A percentile compares a stretch with the other conserved stretches of the same genome.
Conservation (phyloP, 1,140 invertebrate species). For the Medauroidea extradentata region DNA sequence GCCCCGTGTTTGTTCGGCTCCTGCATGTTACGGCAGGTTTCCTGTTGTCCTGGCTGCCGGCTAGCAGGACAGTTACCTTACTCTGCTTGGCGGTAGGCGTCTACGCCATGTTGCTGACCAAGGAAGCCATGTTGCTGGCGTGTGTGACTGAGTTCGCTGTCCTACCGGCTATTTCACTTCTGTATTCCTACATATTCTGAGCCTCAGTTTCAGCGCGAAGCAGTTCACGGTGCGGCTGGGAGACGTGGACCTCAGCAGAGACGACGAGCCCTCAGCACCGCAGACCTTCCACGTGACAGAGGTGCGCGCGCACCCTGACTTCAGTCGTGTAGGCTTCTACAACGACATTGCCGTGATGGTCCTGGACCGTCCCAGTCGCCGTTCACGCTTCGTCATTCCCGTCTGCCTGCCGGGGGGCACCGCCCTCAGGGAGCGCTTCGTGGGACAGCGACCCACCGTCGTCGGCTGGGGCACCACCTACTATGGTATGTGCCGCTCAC, state of each 20-base stretch:
- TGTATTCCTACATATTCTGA: too few relatives aligned
- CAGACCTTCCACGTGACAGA: constrained; percentile 71
- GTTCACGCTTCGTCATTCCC: constrained; percentile 80
- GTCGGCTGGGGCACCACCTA: constrained; percentile 90
- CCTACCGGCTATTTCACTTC: too few relatives aligned
- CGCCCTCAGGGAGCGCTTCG: constrained; percentile 54
- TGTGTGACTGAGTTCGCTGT: too few relatives aligned
- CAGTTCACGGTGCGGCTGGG: constrained; percentile 87
- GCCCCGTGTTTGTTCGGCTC: too few relatives aligned
- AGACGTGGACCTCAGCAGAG: constrained; percentile 77
- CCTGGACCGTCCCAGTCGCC: constrained; percentile 65
- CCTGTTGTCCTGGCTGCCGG: too few relatives aligned
- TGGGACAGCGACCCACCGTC: constrained; percentile 72
- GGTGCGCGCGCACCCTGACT: constrained; percentile 73
- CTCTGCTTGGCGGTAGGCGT: too few relatives aligned
- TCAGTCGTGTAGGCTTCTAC: constrained; percentile 81
- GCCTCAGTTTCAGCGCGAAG: constrained; percentile 68
- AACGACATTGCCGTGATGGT: constrained; percentile 87
- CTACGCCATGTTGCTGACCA: too few relatives aligned
- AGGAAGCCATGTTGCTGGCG: too few relatives aligned
- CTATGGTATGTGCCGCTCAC: constrained; percentile 54
- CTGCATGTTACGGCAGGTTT: too few relatives aligned
- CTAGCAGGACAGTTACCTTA: too few relatives aligned
- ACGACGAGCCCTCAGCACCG: constrained; percentile 74
- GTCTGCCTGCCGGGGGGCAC: constrained; percentile 71